A percentile compares a stretch with the other conserved stretches of the same genome.
Evolutionary conservation across 2,797 vertebrate genomes (phyloP).

Genomic region (Siniperca obscura): DNA sequence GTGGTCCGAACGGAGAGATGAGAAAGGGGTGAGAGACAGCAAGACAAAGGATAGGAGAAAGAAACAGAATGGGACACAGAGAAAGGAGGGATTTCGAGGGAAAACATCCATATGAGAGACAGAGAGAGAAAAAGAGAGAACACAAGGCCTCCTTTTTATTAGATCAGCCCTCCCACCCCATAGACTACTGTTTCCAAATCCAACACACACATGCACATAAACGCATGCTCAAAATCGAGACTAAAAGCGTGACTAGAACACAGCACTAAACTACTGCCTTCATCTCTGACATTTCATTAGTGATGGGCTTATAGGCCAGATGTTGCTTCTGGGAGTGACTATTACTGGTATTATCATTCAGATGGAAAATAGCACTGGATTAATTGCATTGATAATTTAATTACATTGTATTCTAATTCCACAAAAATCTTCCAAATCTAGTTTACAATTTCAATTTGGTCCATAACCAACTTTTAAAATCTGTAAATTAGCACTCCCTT

Average conservation of each 20-base stretch:
- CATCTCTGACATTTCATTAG: not conserved
- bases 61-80: slow-evolving; percentile 71
- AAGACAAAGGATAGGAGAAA: slow-evolving; percentile 74
- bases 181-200: slow-evolving; percentile 8
- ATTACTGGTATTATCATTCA: not conserved
- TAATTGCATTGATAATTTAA: not conserved
- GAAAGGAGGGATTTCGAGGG: slow-evolving; percentile 65
- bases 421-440: not conserved
- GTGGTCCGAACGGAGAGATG: slow-evolving; percentile 85
- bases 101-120: slow-evolving; percentile 83
- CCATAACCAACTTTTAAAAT: not conserved
- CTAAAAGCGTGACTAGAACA: not conserved
- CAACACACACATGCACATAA: slow-evolving; percentile 39
- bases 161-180: slow-evolving; percentile 53
- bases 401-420: not conserved
- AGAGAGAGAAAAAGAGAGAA: slow-evolving; percentile 66
- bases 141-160: slow-evolving; percentile 71
- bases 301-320: not conserved
- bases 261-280: slow-evolving; percentile 7
- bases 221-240: not conserved
- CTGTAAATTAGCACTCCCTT: not conserved
- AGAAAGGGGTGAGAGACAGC: slow-evolving; percentile 78
- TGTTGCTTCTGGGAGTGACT: not conserved
- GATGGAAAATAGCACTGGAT: not conserved
- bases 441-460: too few species aligned